A percentile compares a stretch with the other conserved stretches of the same genome.
These are phyloP conservation scores for Halcyon badia DNA, from an alignment of 2,797 vertebrate genomes.

Conservation along the genomic window DNA sequence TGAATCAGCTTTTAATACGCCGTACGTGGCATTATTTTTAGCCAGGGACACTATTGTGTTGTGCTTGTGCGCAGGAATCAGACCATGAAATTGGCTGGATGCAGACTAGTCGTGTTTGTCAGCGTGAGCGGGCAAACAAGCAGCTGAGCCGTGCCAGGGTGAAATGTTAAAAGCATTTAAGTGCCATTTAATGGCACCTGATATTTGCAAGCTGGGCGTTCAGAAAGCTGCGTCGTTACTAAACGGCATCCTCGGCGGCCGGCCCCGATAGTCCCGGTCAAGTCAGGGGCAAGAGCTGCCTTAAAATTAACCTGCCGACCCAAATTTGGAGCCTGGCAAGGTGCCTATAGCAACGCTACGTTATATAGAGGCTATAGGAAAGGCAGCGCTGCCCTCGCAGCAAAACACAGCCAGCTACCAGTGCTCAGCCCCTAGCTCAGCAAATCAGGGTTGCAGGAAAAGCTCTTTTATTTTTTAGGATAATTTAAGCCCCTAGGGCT, in stretches of 20 bases:
- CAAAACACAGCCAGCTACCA: too few relatives aligned
- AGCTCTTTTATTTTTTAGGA: not conserved
- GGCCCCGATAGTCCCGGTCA: fast-evolving
- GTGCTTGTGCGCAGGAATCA: constrained; percentile 18
- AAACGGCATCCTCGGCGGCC: fast-evolving
- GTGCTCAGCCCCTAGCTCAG: not conserved
- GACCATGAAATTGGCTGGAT: constrained; percentile 56
- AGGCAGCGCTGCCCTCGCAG: fast-evolving
- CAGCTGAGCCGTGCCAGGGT: constrained; percentile 11
- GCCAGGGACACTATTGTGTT: not conserved
- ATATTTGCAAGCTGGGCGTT: not conserved
- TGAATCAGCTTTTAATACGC: constrained; percentile 11
- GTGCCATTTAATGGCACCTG: constrained; percentile 6
- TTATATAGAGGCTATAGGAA: fast-evolving
- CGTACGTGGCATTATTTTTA: not conserved
- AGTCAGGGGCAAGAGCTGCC: not conserved
- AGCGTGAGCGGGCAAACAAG: constrained; percentile 6
- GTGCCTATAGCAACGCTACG: fast-evolving
- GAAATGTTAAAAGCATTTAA: constrained; percentile 5
- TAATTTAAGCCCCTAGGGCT: not conserved
- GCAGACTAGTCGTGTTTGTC: constrained; percentile 1
- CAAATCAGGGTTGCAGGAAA: not conserved
- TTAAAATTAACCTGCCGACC: not conserved
- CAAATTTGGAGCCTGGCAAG: not conserved
- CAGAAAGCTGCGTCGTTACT: not conserved